Evolutionary conservation across 2,113 vertebrate genomes (phyloP).

Genomic region (Rhinogobius similis): DNA sequence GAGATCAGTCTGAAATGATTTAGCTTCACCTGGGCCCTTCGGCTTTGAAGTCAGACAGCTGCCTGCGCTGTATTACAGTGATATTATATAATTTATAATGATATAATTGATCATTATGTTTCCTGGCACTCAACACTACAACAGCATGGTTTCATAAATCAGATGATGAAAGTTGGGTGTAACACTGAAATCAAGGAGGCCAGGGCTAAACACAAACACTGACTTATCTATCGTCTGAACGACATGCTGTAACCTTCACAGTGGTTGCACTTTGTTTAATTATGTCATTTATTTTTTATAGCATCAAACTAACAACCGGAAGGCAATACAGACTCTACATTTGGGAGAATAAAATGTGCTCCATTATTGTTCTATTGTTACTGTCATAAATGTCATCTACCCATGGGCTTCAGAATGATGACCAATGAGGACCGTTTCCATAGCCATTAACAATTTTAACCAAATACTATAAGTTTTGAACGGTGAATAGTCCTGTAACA

Average conservation of each 20-base stretch:
- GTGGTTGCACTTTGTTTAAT: conserved; percentile 11
- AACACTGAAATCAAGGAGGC: conserved; percentile 53
- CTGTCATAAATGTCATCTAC: conserved; percentile 22
- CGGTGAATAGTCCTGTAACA: no score
- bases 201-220: conserved; percentile 42
- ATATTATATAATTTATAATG: conserved; percentile 65
- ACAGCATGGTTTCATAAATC: conserved; percentile 59
- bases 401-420: neutral
- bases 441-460: no score
- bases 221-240: conserved; percentile 15
- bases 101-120: conserved; percentile 71
- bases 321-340: neutral
- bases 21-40: conserved; percentile 53
- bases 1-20: conserved; percentile 57
- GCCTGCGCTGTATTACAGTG: conserved; percentile 57
- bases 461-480: no score
- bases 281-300: neutral
- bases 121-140: conserved; percentile 60
- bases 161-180: conserved; percentile 57
- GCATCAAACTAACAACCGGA: neutral
- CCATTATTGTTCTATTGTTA: conserved; percentile 1
- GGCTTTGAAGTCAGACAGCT: conserved; percentile 68
- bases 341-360: neutral
- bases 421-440: no score
- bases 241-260: conserved; percentile 26